phyloP scores from a whole-genome alignment of 2,888 invertebrate species.

The Julus scanicus region DNA sequence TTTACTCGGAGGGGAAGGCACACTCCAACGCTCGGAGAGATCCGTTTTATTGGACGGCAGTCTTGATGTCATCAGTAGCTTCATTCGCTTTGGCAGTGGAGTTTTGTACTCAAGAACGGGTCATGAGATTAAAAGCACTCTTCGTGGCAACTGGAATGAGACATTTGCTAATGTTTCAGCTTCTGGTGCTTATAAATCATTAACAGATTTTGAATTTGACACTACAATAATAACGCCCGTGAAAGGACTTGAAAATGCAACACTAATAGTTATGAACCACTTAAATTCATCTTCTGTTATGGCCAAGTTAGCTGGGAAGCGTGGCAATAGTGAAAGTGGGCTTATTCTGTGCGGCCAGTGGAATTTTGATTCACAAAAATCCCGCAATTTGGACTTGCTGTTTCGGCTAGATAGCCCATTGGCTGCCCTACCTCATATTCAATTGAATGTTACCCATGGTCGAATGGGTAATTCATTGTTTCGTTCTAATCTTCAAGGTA shows the following conservation, averaged over 20 bases:
- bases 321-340: background rate
- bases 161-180: background rate
- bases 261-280: slow-evolving; percentile 36
- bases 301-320: slow-evolving; percentile 5
- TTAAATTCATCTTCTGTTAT: background rate
- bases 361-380: background rate
- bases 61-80: background rate
- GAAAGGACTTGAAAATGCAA: slow-evolving; percentile 23
- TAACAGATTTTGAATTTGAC: slow-evolving; percentile 48
- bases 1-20: slow-evolving; percentile 27
- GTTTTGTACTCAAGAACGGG: slow-evolving; percentile 3
- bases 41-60: background rate
- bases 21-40: background rate
- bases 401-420: slow-evolving; percentile 47
- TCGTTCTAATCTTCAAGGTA: slow-evolving; percentile 27
- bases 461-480: slow-evolving; percentile 26
- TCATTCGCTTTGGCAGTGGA: slow-evolving; percentile 40
- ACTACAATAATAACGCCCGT: background rate
- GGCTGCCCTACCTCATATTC: slow-evolving; percentile 28
- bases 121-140: background rate
- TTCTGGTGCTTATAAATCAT: background rate
- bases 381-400: slow-evolving; percentile 8
- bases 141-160: slow-evolving; percentile 49
- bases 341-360: slow-evolving; percentile 8
- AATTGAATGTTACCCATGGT: slow-evolving; percentile 30